Conservation (phyloP, 1,140 invertebrate species). For the Hormaphis cornu region DNA sequence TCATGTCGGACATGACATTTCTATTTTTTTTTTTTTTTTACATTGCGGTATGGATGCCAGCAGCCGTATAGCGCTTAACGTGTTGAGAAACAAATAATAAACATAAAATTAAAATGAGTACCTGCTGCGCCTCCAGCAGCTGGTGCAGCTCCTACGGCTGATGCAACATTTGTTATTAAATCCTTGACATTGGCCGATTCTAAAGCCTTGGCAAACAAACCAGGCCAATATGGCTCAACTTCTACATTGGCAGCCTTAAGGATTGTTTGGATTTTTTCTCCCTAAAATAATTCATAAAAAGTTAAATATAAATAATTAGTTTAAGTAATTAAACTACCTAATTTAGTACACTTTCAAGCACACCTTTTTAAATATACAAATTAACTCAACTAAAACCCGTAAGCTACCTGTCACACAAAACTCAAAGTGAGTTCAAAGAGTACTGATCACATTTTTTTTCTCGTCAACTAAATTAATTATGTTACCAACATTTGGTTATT, state of each 20-base stretch:
- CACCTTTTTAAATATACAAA: no score
- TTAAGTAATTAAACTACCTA: neutral
- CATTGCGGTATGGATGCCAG: neutral
- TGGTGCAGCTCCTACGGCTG: conserved; percentile 76
- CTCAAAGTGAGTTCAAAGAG: neutral
- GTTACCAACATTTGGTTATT: no score
- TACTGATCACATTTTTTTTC: no score
- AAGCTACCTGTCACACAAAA: neutral
- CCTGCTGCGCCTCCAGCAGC: conserved; percentile 58
- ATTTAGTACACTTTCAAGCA: no score
- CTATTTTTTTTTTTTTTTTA: no score
- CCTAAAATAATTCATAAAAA: conserved; percentile 50
- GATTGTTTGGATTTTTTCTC: conserved; percentile 94
- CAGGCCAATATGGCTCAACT: conserved; percentile 98
- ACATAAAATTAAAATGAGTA: neutral
- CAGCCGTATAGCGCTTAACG: neutral
- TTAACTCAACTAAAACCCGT: neutral
- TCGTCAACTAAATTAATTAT: no score
- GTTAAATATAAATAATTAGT: neutral
- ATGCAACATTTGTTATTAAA: conserved; percentile 88
- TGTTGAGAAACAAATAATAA: neutral
- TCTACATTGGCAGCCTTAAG: conserved; percentile 92
- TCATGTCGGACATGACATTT: no score
- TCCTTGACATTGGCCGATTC: conserved; percentile 91
- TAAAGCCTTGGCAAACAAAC: conserved; percentile 92